These are phyloP conservation scores for Epizoanthus illoricatus DNA, from an alignment of 92 coral and sea anemone genomes.

Conservation along the genomic window DNA sequence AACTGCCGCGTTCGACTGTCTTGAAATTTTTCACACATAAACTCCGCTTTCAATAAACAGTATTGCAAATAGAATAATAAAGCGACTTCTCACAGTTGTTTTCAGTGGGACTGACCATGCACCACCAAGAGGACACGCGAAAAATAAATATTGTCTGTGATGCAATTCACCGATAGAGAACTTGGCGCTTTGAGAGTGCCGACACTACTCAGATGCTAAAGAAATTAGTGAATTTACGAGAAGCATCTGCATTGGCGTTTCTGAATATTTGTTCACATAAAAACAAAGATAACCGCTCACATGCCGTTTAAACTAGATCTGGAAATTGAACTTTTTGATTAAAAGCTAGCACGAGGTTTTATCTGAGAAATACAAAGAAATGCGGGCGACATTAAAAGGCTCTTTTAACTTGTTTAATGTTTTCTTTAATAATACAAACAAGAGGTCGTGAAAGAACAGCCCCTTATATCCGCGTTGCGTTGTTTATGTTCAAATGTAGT, in stretches of 20 bases:
- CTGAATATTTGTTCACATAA: not conserved
- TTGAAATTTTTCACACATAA: not conserved
- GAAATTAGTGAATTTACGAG: constrained; percentile 16
- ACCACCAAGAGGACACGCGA: constrained; percentile 31
- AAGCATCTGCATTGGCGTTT: constrained; percentile 20
- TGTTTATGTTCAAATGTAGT: not conserved
- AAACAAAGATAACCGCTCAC: constrained; percentile 3
- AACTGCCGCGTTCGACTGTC: constrained; percentile 2
- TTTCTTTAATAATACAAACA: constrained; percentile 30
- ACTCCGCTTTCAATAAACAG: not conserved
- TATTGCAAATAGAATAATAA: not conserved
- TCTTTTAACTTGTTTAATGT: constrained; percentile 14
- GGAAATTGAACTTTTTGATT: not conserved
- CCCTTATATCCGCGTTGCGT: not conserved
- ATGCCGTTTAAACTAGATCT: not conserved
- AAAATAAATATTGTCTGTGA: constrained; percentile 40
- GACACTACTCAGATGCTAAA: constrained; percentile 38
- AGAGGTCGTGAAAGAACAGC: constrained; percentile 15
- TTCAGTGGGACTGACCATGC: constrained; percentile 15
- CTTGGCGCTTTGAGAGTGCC: constrained; percentile 36
- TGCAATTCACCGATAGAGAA: constrained; percentile 37
- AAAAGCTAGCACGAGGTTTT: not conserved
- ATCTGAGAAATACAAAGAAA: not conserved
- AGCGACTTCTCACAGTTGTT: not conserved
- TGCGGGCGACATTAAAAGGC: constrained; percentile 1